Base-by-base conservation (phyloP, 2,888 invertebrate genomes). In the Stenotaenia linearis region DNA sequence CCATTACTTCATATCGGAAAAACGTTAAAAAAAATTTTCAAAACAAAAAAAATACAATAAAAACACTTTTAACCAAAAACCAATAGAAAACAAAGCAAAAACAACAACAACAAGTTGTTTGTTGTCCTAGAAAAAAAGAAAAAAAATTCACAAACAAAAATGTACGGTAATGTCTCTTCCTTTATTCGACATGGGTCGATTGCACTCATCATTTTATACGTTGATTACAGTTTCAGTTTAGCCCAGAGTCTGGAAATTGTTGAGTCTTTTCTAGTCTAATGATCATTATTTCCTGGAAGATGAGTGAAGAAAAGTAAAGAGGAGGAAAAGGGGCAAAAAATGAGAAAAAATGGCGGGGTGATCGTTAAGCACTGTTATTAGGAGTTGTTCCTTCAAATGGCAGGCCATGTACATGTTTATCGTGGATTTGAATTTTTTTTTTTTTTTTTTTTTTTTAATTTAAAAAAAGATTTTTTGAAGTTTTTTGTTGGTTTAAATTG, bases 271-370 rank as follows among this genome's bases (percentile, higher is more conserved):
- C 56, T 21, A 56, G 56, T 21, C 56, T 56, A 56, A 56, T 56
- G 56, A 56, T 56, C 56, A 56, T 56, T 56, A 56, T 56, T 56
- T 56, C 56, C 56, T 56, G 56, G 56, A 56, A 56, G 56, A 56
- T 56, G 56, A 56, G 56, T 56, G 56, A 21, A 56, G 21, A 56
- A 45, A 45, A 45, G 45, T 5, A 18, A 45, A 45, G 18, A 15
- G 12, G 12, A 45, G 18, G 45, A n/a, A n/a, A 18, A 12, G 45
- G 12, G 4, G 45, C 6, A 45, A 1, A 21, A 56, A 21, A 21
- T 4, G 56, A 21, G 18, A 12, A 7, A n/a, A n/a, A n/a, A n/a
- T n/a, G n/a, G n/a, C n/a, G 56, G 21, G 56, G 56, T 56, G 56
- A 56, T 56, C 56, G 56, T 56, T 56, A 56, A 56, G 56, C 21